Evolutionary conservation across 2,113 vertebrate species (phyloP), one percentile per base, ranked within the genome.

Genomic region (Malaclemys terrapin): DNA sequence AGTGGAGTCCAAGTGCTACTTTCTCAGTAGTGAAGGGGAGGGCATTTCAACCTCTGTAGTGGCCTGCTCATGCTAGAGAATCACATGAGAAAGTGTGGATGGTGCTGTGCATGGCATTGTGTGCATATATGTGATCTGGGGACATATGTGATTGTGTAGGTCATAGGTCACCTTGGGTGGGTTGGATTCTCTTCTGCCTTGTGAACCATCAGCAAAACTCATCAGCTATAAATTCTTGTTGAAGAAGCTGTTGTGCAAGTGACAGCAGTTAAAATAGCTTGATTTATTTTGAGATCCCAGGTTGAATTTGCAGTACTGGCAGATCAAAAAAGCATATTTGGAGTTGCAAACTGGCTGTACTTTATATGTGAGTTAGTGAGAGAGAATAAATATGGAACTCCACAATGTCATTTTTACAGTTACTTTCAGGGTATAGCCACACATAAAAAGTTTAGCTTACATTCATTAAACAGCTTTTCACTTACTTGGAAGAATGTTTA

Each of bases 401-500:
- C 81, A 91, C 80, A 92, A 94, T 94, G 87, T 95, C 17, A 5
- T 84, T 96, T 95, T 88, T 81, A 90, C 45, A 50, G 82, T 95
- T 95, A 91, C 87, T 0, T 0, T 89, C 84, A 80, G 85, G 93
- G 80, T 84, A 87, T 80, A 94, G 95, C 93, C 38, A 69, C 91
- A n/a, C n/a, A n/a, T n/a, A n/a, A n/a, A n/a, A n/a, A n/a, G n/a
- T n/a, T n/a, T n/a, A n/a, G n/a, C n/a, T n/a, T n/a, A n/a, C n/a
- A n/a, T n/a, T n/a, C n/a, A n/a, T n/a, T n/a, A n/a, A n/a, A n/a
- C n/a, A n/a, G n/a, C n/a, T 94, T 94, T 81, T 93, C 88, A 80
- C 69, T 95, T 96, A 94, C 95, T 94, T 97, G 85, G 87, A 90
- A 96, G 91, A 96, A 95, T 92, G 78, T 97, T 95, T 94, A 87